Evolutionary conservation across 2,797 vertebrate species (phyloP).

Genomic region (Megalops cyprinoides): DNA sequence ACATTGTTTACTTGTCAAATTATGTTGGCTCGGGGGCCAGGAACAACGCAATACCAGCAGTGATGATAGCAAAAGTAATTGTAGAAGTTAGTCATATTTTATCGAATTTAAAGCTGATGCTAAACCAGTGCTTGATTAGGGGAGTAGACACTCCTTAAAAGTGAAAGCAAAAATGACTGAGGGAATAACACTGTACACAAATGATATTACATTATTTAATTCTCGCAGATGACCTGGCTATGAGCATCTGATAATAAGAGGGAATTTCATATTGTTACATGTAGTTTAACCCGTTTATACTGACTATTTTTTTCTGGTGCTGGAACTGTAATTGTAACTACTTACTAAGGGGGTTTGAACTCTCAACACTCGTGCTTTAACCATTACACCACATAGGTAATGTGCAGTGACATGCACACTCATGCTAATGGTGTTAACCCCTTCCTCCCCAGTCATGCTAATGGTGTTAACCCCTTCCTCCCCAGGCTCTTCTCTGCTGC

Average conservation of each 20-base stretch:
- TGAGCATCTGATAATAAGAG: too few species aligned
- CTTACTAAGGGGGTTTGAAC: too few species aligned
- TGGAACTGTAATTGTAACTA: too few species aligned
- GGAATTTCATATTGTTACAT: too few species aligned
- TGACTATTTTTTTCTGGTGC: too few species aligned
- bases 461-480: constrained; percentile 30
- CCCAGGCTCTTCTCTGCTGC: constrained; percentile 83
- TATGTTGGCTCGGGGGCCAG: not conserved
- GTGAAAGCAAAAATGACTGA: not conserved
- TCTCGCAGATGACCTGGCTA: too few species aligned
- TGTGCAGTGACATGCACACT: too few species aligned
- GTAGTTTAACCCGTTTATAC: too few species aligned
- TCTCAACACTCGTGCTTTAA: too few species aligned
- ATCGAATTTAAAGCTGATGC: constrained; percentile 8
- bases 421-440: too few species aligned
- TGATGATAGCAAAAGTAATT: not conserved
- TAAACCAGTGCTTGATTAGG: not conserved
- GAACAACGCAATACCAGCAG: not conserved
- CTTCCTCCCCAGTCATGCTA: constrained; percentile 11
- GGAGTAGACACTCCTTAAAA: not conserved
- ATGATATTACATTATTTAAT: not conserved
- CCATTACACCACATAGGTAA: too few species aligned
- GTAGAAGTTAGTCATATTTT: constrained; percentile 5
- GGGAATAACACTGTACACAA: not conserved
- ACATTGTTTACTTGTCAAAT: constrained; percentile 17